Evolutionary conservation across 2,888 invertebrate species (phyloP).

Genomic region (Drosophila greeni): DNA sequence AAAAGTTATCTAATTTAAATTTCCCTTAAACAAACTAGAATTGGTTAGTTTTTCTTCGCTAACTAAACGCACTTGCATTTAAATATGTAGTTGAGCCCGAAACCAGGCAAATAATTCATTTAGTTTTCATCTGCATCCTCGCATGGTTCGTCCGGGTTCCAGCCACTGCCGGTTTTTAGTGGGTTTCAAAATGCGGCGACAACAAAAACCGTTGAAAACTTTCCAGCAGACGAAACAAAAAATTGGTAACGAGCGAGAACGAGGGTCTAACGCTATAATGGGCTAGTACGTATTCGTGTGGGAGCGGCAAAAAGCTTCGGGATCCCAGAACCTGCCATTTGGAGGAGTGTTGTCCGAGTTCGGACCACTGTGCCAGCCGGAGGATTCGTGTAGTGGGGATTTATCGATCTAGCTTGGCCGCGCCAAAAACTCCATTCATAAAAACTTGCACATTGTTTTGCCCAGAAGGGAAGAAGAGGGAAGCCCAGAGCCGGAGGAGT

Average conservation of each 20-base stretch:
- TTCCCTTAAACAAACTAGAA: background rate
- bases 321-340: conserved; percentile 22
- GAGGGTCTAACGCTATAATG: conserved; percentile 18
- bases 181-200: conserved; percentile 66
- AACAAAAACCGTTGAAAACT: conserved; percentile 52
- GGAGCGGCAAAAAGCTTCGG: conserved; percentile 22
- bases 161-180: conserved; percentile 47
- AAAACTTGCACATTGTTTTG: conserved; percentile 77
- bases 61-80: conserved; percentile 10
- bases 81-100: conserved; percentile 8
- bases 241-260: conserved; percentile 17
- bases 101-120: conserved; percentile 36
- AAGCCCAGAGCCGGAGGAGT: conserved; percentile 49
- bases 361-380: conserved; percentile 57
- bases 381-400: conserved; percentile 71
- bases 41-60: background rate
- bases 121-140: conserved; percentile 35
- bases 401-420: conserved; percentile 78
- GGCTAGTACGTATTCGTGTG: conserved; percentile 20
- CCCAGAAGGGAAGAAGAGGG: conserved; percentile 37
- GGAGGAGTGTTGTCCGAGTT: conserved; percentile 23
- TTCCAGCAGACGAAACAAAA: conserved; percentile 32
- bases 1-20: background rate
- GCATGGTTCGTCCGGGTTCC: conserved; percentile 25
- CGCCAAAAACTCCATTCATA: conserved; percentile 78